phyloP scores from a whole-genome alignment of 2,113 vertebrate genomes.

The Lamprotornis superbus region DNA sequence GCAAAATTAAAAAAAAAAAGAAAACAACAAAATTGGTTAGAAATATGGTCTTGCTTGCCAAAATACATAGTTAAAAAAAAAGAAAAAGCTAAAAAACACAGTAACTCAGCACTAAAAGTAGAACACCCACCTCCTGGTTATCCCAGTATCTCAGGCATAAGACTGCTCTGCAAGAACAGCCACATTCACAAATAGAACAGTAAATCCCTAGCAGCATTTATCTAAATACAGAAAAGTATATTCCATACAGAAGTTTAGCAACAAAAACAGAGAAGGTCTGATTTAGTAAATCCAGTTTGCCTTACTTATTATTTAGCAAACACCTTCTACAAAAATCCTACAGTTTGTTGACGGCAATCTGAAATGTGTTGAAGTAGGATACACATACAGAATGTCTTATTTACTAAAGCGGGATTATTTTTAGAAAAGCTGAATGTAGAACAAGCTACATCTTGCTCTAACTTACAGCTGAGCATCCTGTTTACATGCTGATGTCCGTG shows the following conservation, averaged over 20 bases:
- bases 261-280: constrained; percentile 18
- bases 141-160: neutral
- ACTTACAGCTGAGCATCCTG: constrained; percentile 61
- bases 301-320: constrained; percentile 60
- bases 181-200: constrained; percentile 12
- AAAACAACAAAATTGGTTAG: neutral
- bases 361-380: constrained; percentile 58
- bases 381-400: constrained; percentile 52
- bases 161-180: neutral
- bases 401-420: constrained; percentile 55
- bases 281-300: constrained; percentile 44
- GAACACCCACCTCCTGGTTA: neutral
- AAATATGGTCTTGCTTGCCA: neutral
- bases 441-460: constrained; percentile 57
- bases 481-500: constrained; percentile 43
- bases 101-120: neutral
- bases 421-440: constrained; percentile 44
- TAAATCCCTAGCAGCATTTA: constrained; percentile 12
- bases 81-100: neutral
- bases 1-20: neutral
- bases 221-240: neutral
- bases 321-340: constrained; percentile 50
- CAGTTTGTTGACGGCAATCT: constrained; percentile 59
- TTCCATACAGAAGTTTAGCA: constrained; percentile 32
- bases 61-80: neutral